Base-by-base conservation (phyloP, 2,113 vertebrate species). In the Atractosteus spatula region DNA sequence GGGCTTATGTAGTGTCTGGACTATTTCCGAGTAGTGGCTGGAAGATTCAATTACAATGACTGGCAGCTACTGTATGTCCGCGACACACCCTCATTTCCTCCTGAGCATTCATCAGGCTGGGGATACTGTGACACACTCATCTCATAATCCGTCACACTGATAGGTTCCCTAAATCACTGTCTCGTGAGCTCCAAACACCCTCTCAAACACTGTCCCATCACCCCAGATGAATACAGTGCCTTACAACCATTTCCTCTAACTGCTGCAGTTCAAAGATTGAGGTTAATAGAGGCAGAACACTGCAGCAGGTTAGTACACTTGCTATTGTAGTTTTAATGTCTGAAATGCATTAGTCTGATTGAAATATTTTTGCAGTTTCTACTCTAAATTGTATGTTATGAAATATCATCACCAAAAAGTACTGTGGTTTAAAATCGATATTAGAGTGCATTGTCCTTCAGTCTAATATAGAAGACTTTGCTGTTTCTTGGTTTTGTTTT, bases 21-120 rank as follows among this genome's bases (percentile, higher is more conserved):
- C 12, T 13, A 13, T 14, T 8, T 13, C 64, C n/a, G 44, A 14
- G 43, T 55, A n/a, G 67, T 0, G 10, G 78, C 71, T 72, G 55
- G 61, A 5, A 74, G 78, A 77, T 78, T 82, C 77, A 74, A 78
- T 83, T 72, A 68, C 69, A 78, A 68, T 77, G 85, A 81, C 68
- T 77, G 83, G 81, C 73, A 81, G 12, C 16, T 62, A 3, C 42
- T 55, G 29, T 29, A 29, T 29, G 29, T 73, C 63, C 70, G 41
- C 16, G 72, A 74, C 67, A 66, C 54, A 41, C 72, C 79, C 77
- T 72, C 41, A 3, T 62, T 43, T 6, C 47, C 13, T 29, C 4
- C 57, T 59, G 57, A 16, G 4, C n/a, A 6, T n/a, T 59, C 57
- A 59, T 59, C 57, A 59, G 57, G 57, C 12, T 59, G 11, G 14